Evolutionary conservation across 1,140 invertebrate species (phyloP).

Genomic region (Augochlora pura): DNA sequence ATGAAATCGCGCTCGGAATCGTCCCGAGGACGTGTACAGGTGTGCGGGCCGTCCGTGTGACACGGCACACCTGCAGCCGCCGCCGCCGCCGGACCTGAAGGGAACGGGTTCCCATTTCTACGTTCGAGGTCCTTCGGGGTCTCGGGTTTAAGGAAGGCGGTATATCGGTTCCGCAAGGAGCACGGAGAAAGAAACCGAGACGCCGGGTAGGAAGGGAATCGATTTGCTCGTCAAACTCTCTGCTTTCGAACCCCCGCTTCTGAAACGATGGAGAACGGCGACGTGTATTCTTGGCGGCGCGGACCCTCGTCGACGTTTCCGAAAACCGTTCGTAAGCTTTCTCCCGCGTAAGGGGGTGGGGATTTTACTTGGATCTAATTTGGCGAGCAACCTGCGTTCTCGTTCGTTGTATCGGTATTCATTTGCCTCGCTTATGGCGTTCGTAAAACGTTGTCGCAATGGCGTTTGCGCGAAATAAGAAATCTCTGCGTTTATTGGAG

Average conservation of each 20-base stretch:
- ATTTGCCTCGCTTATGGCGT: too few relatives aligned
- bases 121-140: not conserved
- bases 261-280: not conserved
- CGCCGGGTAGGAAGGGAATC: not conserved
- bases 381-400: too few relatives aligned
- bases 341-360: too few relatives aligned
- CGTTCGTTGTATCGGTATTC: too few relatives aligned
- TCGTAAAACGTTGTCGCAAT: too few relatives aligned
- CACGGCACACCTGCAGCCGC: not conserved
- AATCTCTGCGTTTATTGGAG: too few relatives aligned
- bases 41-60: not conserved
- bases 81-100: not conserved
- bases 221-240: not conserved
- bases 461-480: too few relatives aligned
- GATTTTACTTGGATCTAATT: too few relatives aligned
- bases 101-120: conserved; percentile 41
- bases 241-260: not conserved
- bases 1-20: conserved; percentile 53
- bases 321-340: too few relatives aligned
- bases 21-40: conserved; percentile 43
- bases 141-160: not conserved
- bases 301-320: not conserved
- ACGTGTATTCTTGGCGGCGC: too few relatives aligned
- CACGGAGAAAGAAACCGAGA: not conserved
- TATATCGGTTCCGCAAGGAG: not conserved